Conservation (phyloP, 2,113 vertebrate species). For the Lycocorax pyrrhopterus region DNA sequence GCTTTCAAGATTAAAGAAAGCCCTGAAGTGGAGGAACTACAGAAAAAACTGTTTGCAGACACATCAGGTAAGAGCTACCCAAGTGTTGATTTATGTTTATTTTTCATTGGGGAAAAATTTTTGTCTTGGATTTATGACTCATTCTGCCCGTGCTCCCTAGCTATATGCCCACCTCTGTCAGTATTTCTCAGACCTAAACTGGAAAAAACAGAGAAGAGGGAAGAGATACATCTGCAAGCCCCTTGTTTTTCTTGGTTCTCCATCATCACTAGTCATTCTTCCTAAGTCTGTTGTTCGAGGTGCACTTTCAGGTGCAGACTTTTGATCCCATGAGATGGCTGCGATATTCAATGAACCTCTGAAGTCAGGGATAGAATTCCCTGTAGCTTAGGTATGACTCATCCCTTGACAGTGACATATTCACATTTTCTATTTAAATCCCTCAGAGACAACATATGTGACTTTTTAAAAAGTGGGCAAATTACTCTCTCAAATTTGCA, state of each 20-base stretch:
- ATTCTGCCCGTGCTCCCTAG: not conserved
- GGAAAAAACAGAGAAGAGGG: not conserved
- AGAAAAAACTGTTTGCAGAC: not conserved
- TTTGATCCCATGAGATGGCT: not conserved
- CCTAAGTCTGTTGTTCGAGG: not conserved
- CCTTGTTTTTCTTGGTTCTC: not conserved
- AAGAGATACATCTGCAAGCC: not conserved
- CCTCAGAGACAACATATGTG: not conserved
- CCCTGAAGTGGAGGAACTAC: not conserved
- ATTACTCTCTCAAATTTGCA: not conserved
- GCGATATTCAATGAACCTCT: not conserved
- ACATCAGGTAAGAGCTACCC: not conserved
- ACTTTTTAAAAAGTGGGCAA: not conserved
- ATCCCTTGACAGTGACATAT: not conserved
- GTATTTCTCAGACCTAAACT: not conserved
- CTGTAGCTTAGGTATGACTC: not conserved
- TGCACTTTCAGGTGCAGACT: not conserved
- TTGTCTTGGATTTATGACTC: not conserved
- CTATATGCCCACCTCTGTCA: not conserved
- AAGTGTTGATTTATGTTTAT: not conserved
- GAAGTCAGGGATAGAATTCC: not conserved
- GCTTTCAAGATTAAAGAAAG: not conserved
- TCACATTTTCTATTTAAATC: not conserved
- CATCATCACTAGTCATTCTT: not conserved
- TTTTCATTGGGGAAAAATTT: not conserved